Evolutionary conservation across 2,888 invertebrate species (phyloP).

Genomic region (Anaspis maculata): DNA sequence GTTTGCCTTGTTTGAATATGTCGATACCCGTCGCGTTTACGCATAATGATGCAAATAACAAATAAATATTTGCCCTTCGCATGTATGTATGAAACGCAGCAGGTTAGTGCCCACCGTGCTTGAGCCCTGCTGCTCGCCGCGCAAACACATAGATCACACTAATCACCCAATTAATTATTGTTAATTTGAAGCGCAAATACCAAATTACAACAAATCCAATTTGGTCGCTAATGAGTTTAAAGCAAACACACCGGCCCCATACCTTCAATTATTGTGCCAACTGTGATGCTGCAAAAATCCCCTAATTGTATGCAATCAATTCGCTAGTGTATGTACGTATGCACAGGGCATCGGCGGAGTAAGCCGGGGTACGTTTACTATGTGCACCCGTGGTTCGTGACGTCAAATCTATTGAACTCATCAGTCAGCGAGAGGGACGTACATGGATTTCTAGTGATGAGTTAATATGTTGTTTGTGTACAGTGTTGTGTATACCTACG

Average conservation of each 20-base stretch:
- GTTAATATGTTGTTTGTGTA: too few species aligned
- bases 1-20: too few species aligned
- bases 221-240: constrained; percentile 39
- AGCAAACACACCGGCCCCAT: constrained; percentile 33
- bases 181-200: constrained; percentile 42
- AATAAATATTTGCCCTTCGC: constrained; percentile 21
- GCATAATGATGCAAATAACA: constrained; percentile 24
- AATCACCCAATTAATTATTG: constrained; percentile 42
- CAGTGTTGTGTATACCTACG: too few species aligned
- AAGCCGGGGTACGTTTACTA: too few species aligned
- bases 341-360: too few species aligned
- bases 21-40: constrained; percentile 17
- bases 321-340: too few species aligned
- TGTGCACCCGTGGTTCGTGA: too few species aligned
- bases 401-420: too few species aligned
- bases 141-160: constrained; percentile 36
- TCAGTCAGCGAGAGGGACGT: too few species aligned
- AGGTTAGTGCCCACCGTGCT: too few species aligned
- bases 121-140: too few species aligned
- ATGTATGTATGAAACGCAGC: constrained; percentile 15
- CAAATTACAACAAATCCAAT: constrained; percentile 40
- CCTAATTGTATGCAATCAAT: constrained; percentile 35
- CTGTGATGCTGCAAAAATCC: constrained; percentile 30
- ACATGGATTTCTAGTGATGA: too few species aligned
- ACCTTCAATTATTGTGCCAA: constrained; percentile 24